These are phyloP conservation scores for Drosophila pegasa DNA, from an alignment of 2,888 invertebrate genomes.

Conservation along the genomic window DNA sequence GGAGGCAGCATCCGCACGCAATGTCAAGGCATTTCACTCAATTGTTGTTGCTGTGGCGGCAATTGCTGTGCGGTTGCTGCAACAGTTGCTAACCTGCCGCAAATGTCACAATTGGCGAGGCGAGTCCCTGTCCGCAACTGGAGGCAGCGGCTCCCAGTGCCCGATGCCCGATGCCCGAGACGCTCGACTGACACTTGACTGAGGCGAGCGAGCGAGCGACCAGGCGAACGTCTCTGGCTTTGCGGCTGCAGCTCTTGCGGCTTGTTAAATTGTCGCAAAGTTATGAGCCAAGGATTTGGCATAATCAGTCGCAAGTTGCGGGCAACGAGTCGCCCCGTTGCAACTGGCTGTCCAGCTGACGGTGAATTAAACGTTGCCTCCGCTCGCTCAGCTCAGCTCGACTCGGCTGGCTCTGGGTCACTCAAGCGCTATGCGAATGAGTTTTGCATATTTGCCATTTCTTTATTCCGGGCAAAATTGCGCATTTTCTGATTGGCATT, in stretches of 20 bases:
- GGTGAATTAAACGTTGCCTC: slow-evolving; percentile 19
- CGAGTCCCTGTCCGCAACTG: slow-evolving; percentile 32
- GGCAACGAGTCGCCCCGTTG: slow-evolving; percentile 2
- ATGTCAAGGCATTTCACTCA: slow-evolving; percentile 78
- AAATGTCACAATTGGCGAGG: slow-evolving; percentile 69
- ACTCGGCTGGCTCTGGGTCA: slow-evolving; percentile 61
- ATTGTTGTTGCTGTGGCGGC: slow-evolving; percentile 65
- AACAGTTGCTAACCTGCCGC: slow-evolving; percentile 66
- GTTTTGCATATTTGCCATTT: slow-evolving; percentile 16
- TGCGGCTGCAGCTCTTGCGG: slow-evolving; percentile 48
- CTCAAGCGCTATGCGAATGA: slow-evolving; percentile 45
- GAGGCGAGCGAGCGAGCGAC: slow-evolving; percentile 32
- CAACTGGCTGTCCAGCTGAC: slow-evolving; percentile 39
- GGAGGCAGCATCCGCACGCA: slow-evolving; percentile 71
- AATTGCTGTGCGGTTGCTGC: slow-evolving; percentile 70
- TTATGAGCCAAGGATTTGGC: slow-evolving; percentile 62
- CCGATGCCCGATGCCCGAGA: slow-evolving; percentile 7
- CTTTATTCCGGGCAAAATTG: neutral
- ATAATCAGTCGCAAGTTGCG: slow-evolving; percentile 27
- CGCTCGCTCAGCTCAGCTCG: slow-evolving; percentile 20
- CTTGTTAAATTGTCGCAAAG: slow-evolving; percentile 74
- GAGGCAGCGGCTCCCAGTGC: slow-evolving; percentile 11
- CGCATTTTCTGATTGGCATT: slow-evolving; percentile 4
- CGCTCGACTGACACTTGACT: slow-evolving; percentile 51
- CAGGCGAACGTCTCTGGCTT: slow-evolving; percentile 40